Evolutionary conservation across 1,140 invertebrate genomes (phyloP).

Genomic region (Gonioctena quinquepunctata): DNA sequence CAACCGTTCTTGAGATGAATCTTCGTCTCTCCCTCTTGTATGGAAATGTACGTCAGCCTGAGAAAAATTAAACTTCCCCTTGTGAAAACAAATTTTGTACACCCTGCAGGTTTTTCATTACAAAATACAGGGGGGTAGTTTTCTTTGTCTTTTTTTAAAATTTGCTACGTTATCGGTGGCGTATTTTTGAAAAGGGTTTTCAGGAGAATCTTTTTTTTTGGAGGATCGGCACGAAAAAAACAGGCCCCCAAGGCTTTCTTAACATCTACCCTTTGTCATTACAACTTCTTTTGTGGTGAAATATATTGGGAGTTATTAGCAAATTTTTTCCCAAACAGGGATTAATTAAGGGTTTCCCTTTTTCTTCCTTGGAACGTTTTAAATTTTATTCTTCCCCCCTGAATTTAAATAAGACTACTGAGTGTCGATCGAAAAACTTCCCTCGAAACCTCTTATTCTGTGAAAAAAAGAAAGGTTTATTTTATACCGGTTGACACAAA

Average conservation of each 20-base stretch:
- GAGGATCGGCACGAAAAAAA: conserved; percentile 2
- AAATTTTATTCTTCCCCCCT: background rate
- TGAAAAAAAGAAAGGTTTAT: too few species aligned
- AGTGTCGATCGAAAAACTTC: too few species aligned
- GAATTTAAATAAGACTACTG: background rate
- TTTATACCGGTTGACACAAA: too few species aligned
- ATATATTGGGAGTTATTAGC: conserved; percentile 8
- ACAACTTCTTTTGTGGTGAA: conserved; percentile 17
- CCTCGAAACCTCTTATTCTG: too few species aligned
- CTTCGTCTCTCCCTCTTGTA: conserved; percentile 40
- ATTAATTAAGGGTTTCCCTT: background rate
- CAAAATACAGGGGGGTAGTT: conserved; percentile 46
- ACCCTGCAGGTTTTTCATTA: conserved; percentile 55
- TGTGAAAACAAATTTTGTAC: conserved; percentile 55
- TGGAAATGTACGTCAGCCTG: conserved; percentile 52
- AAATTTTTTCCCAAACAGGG: conserved; percentile 11
- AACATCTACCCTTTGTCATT: conserved; percentile 19
- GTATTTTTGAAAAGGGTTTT: conserved; percentile 22
- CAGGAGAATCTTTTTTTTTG: conserved; percentile 3
- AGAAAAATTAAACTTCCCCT: conserved; percentile 55
- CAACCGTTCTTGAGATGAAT: conserved; percentile 18
- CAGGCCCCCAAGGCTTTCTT: conserved; percentile 7
- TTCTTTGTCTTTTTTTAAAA: conserved; percentile 45
- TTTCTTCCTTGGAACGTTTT: background rate
- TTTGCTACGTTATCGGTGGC: conserved; percentile 43